A percentile compares a stretch with the other conserved stretches of the same genome.
These are phyloP conservation scores for Zaprionus africanus DNA, from an alignment of 1,140 invertebrate species.

Conservation along the genomic window DNA sequence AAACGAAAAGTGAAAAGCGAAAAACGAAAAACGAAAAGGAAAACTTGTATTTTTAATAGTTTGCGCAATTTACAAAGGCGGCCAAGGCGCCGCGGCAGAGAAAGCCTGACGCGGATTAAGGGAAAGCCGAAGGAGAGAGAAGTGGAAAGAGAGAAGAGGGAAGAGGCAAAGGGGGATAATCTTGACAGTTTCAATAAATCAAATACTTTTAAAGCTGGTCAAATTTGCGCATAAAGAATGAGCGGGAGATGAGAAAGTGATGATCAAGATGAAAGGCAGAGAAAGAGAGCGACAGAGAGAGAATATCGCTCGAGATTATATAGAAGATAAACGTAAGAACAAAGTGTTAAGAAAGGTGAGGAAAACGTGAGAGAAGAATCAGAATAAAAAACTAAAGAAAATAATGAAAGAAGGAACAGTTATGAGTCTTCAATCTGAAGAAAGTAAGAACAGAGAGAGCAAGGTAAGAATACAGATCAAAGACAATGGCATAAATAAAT, in stretches of 20 bases:
- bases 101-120: background rate
- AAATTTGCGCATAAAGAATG: background rate
- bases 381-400: too few relatives aligned
- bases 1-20: slow-evolving; percentile 2
- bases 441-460: too few relatives aligned
- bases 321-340: background rate
- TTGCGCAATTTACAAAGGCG: slow-evolving; percentile 34
- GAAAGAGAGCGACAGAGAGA: background rate
- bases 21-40: slow-evolving; percentile 3
- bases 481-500: too few relatives aligned
- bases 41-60: slow-evolving; percentile 47
- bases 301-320: background rate
- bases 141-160: background rate
- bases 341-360: background rate
- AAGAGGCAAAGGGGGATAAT: background rate
- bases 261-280: background rate
- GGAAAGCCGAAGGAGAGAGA: background rate
- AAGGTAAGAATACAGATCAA: too few relatives aligned
- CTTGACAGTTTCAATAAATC: slow-evolving; percentile 18
- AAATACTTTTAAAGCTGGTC: background rate
- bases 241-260: background rate
- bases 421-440: too few relatives aligned
- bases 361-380: too few relatives aligned
- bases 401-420: too few relatives aligned
- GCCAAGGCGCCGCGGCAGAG: background rate